Evolutionary conservation across 2,797 vertebrate genomes (phyloP).

Genomic region (Parambassis ranga): DNA sequence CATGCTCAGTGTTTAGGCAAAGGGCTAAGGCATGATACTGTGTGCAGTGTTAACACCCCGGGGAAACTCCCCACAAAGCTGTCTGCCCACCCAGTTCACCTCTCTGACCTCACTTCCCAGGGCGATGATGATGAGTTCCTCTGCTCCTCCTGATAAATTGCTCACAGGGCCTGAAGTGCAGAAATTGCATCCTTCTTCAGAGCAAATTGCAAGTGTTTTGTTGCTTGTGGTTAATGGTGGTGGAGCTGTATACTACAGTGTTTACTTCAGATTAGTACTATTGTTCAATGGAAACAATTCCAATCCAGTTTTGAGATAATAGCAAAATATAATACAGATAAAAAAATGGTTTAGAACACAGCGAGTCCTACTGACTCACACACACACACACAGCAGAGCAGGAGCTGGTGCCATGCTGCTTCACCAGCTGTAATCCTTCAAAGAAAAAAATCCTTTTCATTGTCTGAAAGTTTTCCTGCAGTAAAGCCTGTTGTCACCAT

Average conservation of each 20-base stretch:
- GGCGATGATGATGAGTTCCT: slow-evolving; percentile 19
- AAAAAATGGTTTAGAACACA: background rate
- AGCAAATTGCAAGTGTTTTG: background rate
- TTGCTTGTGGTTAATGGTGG: background rate
- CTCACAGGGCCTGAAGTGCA: slow-evolving; percentile 8
- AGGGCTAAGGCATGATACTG: slow-evolving; percentile 9
- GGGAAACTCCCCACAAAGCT: background rate
- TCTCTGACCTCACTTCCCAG: slow-evolving; percentile 35
- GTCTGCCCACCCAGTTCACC: slow-evolving; percentile 13
- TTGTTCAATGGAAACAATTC: background rate
- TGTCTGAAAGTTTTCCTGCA: background rate
- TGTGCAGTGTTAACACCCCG: background rate
- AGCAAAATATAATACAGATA: background rate
- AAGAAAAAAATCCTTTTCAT: background rate
- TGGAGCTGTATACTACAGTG: background rate
- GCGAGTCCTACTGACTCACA: background rate
- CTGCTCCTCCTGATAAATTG: slow-evolving; percentile 31
- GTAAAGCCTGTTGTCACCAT: background rate
- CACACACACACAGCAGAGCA: background rate
- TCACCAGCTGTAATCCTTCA: background rate
- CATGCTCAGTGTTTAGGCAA: background rate
- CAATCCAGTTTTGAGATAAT: background rate
- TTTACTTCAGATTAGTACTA: slow-evolving; percentile 12
- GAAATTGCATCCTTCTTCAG: background rate
- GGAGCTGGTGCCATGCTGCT: background rate